phyloP scores from a whole-genome alignment of 2,113 vertebrate species.

The Pelecanoides urinatrix region DNA sequence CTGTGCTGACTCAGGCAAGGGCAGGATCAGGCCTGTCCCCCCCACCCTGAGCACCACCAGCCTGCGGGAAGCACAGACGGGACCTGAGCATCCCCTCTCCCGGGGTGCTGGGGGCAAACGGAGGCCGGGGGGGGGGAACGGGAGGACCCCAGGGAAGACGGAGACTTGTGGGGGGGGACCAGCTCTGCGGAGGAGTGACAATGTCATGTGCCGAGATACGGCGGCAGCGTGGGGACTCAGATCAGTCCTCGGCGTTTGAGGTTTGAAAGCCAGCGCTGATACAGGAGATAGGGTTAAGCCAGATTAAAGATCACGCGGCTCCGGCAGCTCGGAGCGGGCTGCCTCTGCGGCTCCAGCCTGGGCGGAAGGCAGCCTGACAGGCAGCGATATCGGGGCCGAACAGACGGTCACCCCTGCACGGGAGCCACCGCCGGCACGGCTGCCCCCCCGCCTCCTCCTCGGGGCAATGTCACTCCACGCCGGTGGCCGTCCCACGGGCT shows the following conservation, averaged over 20 bases:
- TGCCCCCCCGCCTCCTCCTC: rapidly evolving
- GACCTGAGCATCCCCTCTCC: not conserved
- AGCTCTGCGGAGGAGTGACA: not conserved
- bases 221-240: not conserved
- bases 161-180: not conserved
- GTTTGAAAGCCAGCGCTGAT: not conserved
- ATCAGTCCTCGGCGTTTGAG: not conserved
- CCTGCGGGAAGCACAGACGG: not conserved
- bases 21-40: not conserved
- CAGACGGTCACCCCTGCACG: not conserved
- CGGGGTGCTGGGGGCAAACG: rapidly evolving
- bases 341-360: not conserved
- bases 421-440: not conserved
- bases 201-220: not conserved
- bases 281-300: not conserved
- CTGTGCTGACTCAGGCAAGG: not conserved
- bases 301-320: constrained; percentile 23
- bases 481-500: not conserved
- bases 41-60: not conserved
- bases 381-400: not conserved
- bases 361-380: not conserved
- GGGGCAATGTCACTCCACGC: not conserved
- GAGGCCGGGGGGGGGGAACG: too few relatives aligned
- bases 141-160: not conserved
- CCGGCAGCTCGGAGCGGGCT: not conserved